Conservation (phyloP, 2,888 invertebrate species). For the Muschampia plurimacula region DNA sequence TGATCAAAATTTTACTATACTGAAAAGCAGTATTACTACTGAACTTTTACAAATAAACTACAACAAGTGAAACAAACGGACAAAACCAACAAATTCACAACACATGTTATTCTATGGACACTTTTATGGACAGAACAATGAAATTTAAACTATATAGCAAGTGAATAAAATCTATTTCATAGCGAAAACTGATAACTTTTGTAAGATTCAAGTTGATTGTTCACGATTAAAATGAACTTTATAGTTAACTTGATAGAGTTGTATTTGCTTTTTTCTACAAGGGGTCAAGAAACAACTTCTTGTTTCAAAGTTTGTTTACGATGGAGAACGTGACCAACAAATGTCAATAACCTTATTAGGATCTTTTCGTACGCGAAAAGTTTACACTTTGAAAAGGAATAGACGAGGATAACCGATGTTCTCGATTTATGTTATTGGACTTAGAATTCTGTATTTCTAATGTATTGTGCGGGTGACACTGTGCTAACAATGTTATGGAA, state of each 20-base stretch:
- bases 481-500: no score
- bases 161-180: neutral
- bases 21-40: neutral
- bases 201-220: neutral
- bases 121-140: neutral
- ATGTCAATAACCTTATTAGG: conserved; percentile 33
- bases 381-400: conserved; percentile 21
- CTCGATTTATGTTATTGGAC: conserved; percentile 1
- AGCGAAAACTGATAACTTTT: neutral
- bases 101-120: neutral
- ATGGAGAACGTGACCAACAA: conserved; percentile 17
- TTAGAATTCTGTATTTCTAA: neutral
- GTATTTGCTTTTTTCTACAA: neutral
- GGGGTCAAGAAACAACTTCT: conserved; percentile 28
- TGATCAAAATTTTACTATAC: neutral
- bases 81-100: conserved; percentile 1
- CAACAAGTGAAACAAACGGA: conserved; percentile 2
- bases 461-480: no score
- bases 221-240: conserved; percentile 7
- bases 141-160: neutral
- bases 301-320: conserved; percentile 22
- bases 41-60: neutral
- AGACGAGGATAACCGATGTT: neutral
- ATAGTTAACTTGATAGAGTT: neutral
- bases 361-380: conserved; percentile 26